Conservation (phyloP, 2,888 invertebrate genomes). For the Neelides folsomi region DNA sequence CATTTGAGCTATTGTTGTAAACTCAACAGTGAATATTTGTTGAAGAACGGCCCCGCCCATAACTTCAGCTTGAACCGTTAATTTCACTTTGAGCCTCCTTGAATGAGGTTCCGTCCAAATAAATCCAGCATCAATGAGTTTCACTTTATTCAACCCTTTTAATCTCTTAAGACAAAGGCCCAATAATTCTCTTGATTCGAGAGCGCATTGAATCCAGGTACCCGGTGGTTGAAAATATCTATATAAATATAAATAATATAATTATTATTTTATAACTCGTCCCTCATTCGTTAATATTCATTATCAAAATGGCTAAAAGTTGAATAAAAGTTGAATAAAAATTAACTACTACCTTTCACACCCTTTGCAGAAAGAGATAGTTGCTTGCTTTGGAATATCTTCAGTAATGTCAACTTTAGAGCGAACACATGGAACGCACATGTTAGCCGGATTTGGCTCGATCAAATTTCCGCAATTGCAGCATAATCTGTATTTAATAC, state of each 20-base stretch:
- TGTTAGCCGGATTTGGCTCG: constrained; percentile 89
- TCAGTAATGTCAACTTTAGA: constrained; percentile 89
- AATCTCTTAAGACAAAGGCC: constrained; percentile 82
- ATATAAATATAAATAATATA: constrained; percentile 9
- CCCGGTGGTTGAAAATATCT: constrained; percentile 81
- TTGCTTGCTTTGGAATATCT: constrained; percentile 85
- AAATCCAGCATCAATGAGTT: constrained; percentile 89
- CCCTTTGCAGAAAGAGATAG: constrained; percentile 75
- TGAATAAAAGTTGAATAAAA: too few relatives aligned
- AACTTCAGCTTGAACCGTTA: constrained; percentile 92
- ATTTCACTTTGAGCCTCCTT: constrained; percentile 81
- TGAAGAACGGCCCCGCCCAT: constrained; percentile 78
- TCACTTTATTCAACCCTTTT: constrained; percentile 75
- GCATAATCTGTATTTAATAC: constrained; percentile 51
- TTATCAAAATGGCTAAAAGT: too few relatives aligned
- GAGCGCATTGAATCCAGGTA: constrained; percentile 68
- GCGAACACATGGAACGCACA: constrained; percentile 89
- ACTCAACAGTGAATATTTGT: constrained; percentile 92
- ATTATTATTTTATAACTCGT: too few relatives aligned
- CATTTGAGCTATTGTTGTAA: constrained; percentile 79
- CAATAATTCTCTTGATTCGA: constrained; percentile 85
- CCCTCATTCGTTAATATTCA: too few relatives aligned
- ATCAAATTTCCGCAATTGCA: constrained; percentile 88
- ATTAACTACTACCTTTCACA: constrained; percentile 65
- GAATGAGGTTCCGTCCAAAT: constrained; percentile 99